Conservation (phyloP, 2,888 invertebrate genomes). For the Steinernema carpocapsae region DNA sequence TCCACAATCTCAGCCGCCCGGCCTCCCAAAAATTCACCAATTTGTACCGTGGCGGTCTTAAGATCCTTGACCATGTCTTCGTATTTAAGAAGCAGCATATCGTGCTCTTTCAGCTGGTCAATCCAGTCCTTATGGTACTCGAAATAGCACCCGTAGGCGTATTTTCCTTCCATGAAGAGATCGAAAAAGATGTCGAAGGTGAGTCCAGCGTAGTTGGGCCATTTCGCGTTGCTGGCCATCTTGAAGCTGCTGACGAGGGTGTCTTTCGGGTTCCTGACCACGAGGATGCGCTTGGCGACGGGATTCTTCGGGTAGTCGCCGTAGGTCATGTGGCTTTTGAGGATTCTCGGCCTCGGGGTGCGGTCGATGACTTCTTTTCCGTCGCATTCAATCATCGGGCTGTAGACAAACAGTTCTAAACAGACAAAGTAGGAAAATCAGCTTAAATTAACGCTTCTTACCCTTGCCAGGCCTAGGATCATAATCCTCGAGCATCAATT, state of each 20-base stretch:
- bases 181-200: conserved; percentile 53
- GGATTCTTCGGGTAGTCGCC: not conserved
- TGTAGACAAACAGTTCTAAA: conserved; percentile 13
- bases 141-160: conserved; percentile 56
- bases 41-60: conserved; percentile 43
- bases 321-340: conserved; percentile 12
- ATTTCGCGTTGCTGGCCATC: conserved; percentile 58
- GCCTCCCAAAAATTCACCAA: conserved; percentile 55
- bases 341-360: not conserved
- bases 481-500: conserved; percentile 50
- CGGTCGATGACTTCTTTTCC: not conserved
- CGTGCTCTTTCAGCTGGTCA: conserved; percentile 46
- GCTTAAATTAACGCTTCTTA: conserved; percentile 23
- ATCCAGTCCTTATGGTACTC: conserved; percentile 51
- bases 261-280: conserved; percentile 15
- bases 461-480: conserved; percentile 51
- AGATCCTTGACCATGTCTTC: conserved; percentile 55
- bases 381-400: not conserved
- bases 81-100: conserved; percentile 55
- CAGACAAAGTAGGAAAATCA: no score
- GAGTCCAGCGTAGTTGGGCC: conserved; percentile 54
- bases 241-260: conserved; percentile 50
- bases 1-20: conserved; percentile 44
- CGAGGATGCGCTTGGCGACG: not conserved
- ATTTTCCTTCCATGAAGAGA: conserved; percentile 47